Base-by-base conservation (phyloP, 1,140 invertebrate genomes). In the Bicyclus anynana region DNA sequence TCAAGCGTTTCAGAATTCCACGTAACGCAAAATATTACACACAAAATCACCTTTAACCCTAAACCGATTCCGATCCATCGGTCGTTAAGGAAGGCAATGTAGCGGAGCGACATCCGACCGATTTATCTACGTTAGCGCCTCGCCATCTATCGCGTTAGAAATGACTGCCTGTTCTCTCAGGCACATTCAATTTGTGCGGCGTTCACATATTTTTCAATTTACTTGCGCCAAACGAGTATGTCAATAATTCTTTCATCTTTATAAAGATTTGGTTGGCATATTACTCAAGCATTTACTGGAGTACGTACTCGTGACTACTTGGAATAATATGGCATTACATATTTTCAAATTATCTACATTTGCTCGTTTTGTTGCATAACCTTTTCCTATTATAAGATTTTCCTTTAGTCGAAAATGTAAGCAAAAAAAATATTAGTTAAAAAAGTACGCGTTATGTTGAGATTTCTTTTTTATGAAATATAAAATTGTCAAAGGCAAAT, bases 11-110 rank as follows among this genome's bases (percentile, higher is more conserved):
- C 12, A 33, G 29, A 33, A 33, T 12, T 33, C n/a, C 13, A 7
- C 9, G 1, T 40, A 40, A 40, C 16, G 16, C 53, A 52, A 49
- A 35, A 40, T 53, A 37, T 49, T 44, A 42, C 60, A 62, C 66
- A 60, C 65, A 68, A 80, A 75, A 77, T 79, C 72, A 80, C 73
- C 69, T 83, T 79, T 76, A 77, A 74, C 77, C 77, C 71, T 71
- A 75, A 80, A 74, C 76, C 65, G 79, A 82, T 80, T 80, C 62
- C 65, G 63, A 62, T 67, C 59, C 63, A 69, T 62, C 77, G 72
- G 77, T 82, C 79, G 79, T 84, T 86, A 82, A 72, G 77, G 74
- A 75, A 78, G 70, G 67, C 79, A 84, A 84, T 84, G 80, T 82
- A 80, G 57, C 83, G 74, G 59, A 55, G 63, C 64, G 61, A 33